Base-by-base conservation (phyloP, 2,888 invertebrate species). In the Escarpia spicata region DNA sequence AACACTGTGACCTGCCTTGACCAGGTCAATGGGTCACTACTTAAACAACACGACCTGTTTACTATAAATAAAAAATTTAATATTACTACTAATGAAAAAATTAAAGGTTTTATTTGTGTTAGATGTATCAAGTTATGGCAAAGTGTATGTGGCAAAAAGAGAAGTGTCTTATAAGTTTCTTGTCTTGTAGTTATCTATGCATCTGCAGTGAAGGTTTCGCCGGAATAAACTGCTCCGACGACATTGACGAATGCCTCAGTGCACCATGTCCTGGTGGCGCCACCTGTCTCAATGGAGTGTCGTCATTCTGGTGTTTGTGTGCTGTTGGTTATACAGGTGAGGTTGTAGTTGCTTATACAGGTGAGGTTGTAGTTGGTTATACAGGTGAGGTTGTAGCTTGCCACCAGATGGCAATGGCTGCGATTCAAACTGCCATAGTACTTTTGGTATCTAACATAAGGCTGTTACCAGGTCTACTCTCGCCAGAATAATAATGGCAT, bases 241-340 rank as follows among this genome's bases (percentile, higher is more conserved):
- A 95, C 91, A 93, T 95, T 9, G 93, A 95, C 92, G 95, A 95
- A 92, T 96, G 96, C 92, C 90, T 90, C 15, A 93, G 93, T 19
- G 91, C 94, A 0, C 93, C 92, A 2, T 93, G 93, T 92, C 10
- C 15, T 9, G 91, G 92, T 91, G 92, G 91, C 26, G 95, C 95
- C 91, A 91, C 93, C 10, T 95, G 95, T 94, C 92, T 45, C 43
- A 92, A 93, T 44, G 37, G 31, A 1, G 45, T 19, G 26, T 92
- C 90, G 2, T n/a, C 91, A 31, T 93, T 90, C 91, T 8, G 31
- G 10, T 93, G 93, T 60, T 58, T 44, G 90, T 93, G 93, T 90
- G 45, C 43, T 15, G 92, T n/a, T 10, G 93, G 93, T 9, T 93
- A 92, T 58, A 91, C 91, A 93, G 93, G 93, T 93, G 37, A 89